These are phyloP conservation scores for Watersipora subatra DNA, from an alignment of 1,140 invertebrate genomes.

Conservation along the genomic window DNA sequence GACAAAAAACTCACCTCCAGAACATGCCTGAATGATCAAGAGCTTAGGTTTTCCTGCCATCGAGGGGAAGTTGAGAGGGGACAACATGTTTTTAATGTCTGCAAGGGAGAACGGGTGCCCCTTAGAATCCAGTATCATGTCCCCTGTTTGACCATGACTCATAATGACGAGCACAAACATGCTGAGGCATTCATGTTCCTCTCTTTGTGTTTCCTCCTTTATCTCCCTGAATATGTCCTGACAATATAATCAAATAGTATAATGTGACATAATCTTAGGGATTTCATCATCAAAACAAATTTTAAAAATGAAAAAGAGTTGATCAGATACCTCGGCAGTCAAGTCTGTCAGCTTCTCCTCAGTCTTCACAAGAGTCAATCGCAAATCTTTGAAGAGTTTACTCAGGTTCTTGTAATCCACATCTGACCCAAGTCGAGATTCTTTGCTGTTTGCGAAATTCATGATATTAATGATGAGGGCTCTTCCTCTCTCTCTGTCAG, in stretches of 20 bases:
- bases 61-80: background rate
- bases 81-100: background rate
- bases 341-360: background rate
- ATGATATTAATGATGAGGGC: background rate
- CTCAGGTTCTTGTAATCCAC: background rate
- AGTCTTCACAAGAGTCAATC: background rate
- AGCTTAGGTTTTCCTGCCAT: background rate
- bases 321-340: background rate
- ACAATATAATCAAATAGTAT: background rate
- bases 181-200: background rate
- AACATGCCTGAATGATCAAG: background rate
- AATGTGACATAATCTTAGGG: background rate
- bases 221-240: background rate
- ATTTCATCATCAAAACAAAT: background rate
- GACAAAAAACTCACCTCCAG: no score
- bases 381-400: background rate
- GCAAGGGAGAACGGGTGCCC: background rate
- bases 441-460: background rate
- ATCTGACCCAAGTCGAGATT: background rate
- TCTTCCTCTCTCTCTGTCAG: background rate
- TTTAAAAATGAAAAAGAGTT: background rate
- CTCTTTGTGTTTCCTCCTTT: background rate
- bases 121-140: background rate
- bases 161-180: background rate
- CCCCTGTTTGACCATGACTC: background rate